Conservation (phyloP, 2,113 vertebrate species). For the Oxygymnocypris stewartii region DNA sequence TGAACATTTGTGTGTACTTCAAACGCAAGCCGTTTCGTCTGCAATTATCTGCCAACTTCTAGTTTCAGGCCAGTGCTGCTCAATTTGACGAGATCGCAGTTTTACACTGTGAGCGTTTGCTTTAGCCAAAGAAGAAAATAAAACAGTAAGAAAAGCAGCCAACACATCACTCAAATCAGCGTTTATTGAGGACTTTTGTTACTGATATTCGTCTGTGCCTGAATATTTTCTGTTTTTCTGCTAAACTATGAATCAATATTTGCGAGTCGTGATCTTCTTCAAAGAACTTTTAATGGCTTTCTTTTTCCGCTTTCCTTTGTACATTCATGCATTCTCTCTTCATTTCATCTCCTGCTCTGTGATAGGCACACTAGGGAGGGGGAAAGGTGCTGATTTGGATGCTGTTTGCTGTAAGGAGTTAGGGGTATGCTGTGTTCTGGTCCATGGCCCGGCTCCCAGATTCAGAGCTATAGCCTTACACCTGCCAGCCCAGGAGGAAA, state of each 20-base stretch:
- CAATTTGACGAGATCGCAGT: conserved; percentile 19
- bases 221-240: background rate
- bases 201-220: background rate
- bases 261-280: background rate
- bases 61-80: conserved; percentile 31
- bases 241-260: conserved; percentile 18
- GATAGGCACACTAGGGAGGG: conserved; percentile 17
- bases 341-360: background rate
- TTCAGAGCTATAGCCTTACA: conserved; percentile 49
- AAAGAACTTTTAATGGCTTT: background rate
- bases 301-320: background rate
- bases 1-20: conserved; percentile 34
- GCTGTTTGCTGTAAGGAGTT: conserved; percentile 17
- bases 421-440: conserved; percentile 42
- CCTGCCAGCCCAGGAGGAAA: conserved; percentile 53
- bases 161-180: conserved; percentile 23
- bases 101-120: background rate
- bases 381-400: conserved; percentile 17
- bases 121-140: background rate
- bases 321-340: background rate
- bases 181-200: background rate
- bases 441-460: conserved; percentile 31
- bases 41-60: conserved; percentile 38
- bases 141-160: background rate
- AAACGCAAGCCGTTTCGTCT: conserved; percentile 26